Base-by-base conservation (phyloP, 2,888 invertebrate genomes). In the Emesis castigata region DNA sequence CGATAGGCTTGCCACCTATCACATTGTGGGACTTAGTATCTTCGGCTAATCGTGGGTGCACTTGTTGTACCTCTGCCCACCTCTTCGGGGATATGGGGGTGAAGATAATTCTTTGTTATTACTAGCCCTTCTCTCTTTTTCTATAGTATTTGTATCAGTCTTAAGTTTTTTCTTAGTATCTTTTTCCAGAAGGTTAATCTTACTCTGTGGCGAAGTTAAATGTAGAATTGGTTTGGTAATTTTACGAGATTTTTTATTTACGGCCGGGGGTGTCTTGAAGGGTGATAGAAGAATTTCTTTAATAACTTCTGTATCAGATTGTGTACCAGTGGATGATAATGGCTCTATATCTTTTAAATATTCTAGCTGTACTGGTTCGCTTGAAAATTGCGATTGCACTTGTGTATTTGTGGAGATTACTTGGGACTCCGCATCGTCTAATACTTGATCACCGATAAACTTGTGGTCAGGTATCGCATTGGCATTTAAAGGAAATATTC, bases 401-500 rank as follows among this genome's bases (percentile, higher is more conserved):
- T n/a, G n/a, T n/a, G n/a, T n/a, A n/a, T n/a, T n/a, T n/a, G n/a
- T n/a, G n/a, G n/a, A n/a, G n/a, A n/a, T n/a, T n/a, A n/a, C n/a
- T 39, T 39, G 6, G 39, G 9, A 39, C 14, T 39, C 39, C 9
- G 8, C 5, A 39, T 8, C 39, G 29, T 70, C 39, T 48, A 69
- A 75, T 8, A 62, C 69, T 62, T 14, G 18, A 64, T 70, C 29
- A 48, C 69, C 31, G 64, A 75, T 64, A 64, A 75, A 61, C 69
- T 70, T 75, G 62, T 75, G 75, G 34, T 75, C 26, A 70, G 62
- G 69, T 20, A 64, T 70, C 22, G 70, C 29, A 64, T 70, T 75
- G 48, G 14, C 18, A 20, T 75, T 75, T 75, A 69, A 68, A 34
- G 74, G 69, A 74, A 61, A 69, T 75, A 75, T 70, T 62, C 75